Evolutionary conservation across 2,888 invertebrate species (phyloP), one percentile per base, ranked within the genome.

Genomic region (Dilophus febrilis): DNA sequence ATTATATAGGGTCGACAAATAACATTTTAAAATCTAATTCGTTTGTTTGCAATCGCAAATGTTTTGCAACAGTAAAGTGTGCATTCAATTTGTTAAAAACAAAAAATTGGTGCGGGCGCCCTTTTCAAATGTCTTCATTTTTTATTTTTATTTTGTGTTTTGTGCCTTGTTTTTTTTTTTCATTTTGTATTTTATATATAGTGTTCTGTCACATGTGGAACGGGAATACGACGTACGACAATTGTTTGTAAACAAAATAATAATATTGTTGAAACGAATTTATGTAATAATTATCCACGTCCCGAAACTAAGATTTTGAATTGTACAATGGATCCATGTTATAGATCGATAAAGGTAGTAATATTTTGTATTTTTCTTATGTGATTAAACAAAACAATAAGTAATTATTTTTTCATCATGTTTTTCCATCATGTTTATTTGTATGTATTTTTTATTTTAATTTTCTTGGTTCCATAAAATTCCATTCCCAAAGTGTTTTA

Each of bases 191-290:
- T 22, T 22, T 22, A 48, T 49, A 48, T 55, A 45, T 51, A 76
- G 76, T 79, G 78, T 53, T 75, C 76, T 11, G 70, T 65, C n/a
- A 67, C 68, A 6, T 79, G 78, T 54, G 78, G 77, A 22, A n/a
- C n/a, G 12, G 64, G 64, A 36, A 16, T 14, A 11, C 27, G 28
- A 29, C 17, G n/a, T 28, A 27, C 44, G 41, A 44, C 44, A 44
- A 47, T 47, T 44, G 44, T 43, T 44, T 50, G 49, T 45, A 48
- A 43, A 42, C 47, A 48, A 46, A 48, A 50, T 46, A 48, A 48
- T 46, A 38, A 45, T 43, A 42, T 46, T 45, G 48, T 50, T 44
- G 46, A 48, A 44, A 43, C 45, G 27, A 36, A 36, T 44, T 42
- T 48, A 31, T 49, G 49, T 47, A 43, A 43, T 43, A 44, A 44